Conservation (phyloP, 2,888 invertebrate genomes). For the Platypus cylindrus region DNA sequence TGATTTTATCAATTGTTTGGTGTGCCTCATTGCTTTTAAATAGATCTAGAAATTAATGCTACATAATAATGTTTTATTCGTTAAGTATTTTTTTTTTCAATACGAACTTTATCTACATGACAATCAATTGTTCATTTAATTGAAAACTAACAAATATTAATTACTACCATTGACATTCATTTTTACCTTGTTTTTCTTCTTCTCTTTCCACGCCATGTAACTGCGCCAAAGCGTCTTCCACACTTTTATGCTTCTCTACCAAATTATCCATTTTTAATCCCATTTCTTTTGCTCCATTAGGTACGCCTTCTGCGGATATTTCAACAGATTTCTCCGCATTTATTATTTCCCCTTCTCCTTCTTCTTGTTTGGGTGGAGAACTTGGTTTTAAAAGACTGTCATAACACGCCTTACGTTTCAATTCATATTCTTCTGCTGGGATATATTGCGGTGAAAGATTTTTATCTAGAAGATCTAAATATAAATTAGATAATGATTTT, state of each 20-base stretch:
- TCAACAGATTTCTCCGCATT: background rate
- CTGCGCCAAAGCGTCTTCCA: slow-evolving; percentile 8
- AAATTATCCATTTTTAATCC: background rate
- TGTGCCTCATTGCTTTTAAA: too few species aligned
- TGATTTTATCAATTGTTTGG: too few species aligned
- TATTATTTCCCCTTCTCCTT: slow-evolving; percentile 8
- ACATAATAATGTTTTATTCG: too few species aligned
- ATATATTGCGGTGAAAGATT: slow-evolving; percentile 35
- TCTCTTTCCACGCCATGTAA: slow-evolving; percentile 5
- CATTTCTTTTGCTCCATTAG: background rate
- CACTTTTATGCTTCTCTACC: slow-evolving; percentile 4
- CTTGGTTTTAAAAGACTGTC: slow-evolving; percentile 32
- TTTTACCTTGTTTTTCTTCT: background rate
- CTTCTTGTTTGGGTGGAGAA: slow-evolving; percentile 19
- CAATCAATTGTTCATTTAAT: too few species aligned
- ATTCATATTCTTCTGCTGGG: slow-evolving; percentile 36
- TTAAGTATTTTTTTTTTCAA: too few species aligned
- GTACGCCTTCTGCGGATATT: background rate
- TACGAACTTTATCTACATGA: too few species aligned
- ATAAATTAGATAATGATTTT: background rate
- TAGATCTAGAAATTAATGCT: too few species aligned
- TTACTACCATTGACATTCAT: too few species aligned
- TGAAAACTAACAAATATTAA: too few species aligned
- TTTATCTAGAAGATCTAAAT: slow-evolving; percentile 4
- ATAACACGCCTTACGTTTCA: slow-evolving; percentile 35